Evolutionary conservation across 2,797 vertebrate genomes (phyloP), one percentile per base, ranked within the genome.

Genomic region (Adelosebastes latens): DNA sequence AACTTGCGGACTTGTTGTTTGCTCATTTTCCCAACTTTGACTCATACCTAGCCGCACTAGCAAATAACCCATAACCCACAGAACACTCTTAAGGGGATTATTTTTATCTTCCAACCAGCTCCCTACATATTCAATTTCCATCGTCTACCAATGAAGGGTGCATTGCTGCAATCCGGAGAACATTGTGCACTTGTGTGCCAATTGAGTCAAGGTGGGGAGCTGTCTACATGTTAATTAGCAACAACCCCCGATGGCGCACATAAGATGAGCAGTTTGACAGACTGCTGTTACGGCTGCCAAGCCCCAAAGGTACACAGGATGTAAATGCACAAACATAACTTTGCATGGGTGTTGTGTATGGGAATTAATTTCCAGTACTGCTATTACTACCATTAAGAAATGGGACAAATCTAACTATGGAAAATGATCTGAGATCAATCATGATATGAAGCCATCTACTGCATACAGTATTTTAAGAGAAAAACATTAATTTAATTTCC

Each of bases 21-120:
- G 2, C 8, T 71, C n/a, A 53, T 24, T 68, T 68, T 29, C 42
- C 29, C 2, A 9, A 6, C 66, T 34, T 61, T 49, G 42, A 49
- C 42, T 49, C 18, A 60, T 8, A 53, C 56, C 34, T 22, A 10
- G 24, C 34, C 0, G 5, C 52, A 71, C 25, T 20, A 12, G n/a
- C 39, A 53, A 6, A 58, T 14, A 31, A 31, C 8, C 8, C 3
- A 36, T 66, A 66, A 70, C 34, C 34, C 34, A 61, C 10, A 32
- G 34, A 25, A 68, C 27, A 36, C 16, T 29, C 5, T 16, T 31
- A 6, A 16, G 20, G 39, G 18, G 36, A 52, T 55, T 70, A 73
- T 56, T 80, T 82, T 65, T 13, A 77, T 72, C 77, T 32, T 58
- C 56, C 25, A 25, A 22, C 22, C 8, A 29, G 27, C 14, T 69